Evolutionary conservation across 2,797 vertebrate species (phyloP), one percentile per base, ranked within the genome.

Genomic region (Pseudochaenichthys georgianus): DNA sequence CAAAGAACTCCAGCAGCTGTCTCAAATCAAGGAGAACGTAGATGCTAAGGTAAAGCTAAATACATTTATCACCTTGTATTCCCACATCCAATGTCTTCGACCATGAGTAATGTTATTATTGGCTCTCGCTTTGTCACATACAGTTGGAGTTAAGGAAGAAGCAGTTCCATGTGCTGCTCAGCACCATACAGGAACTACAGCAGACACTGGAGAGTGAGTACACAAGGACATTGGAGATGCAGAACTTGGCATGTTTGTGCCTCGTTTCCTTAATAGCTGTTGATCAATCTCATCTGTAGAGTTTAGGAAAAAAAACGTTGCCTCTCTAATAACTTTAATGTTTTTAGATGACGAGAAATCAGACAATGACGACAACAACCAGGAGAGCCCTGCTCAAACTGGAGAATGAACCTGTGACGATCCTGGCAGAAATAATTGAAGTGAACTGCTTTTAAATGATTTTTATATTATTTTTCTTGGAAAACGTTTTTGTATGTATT

Each of bases 141-240:
- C 77, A 99, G 98, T 84, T 99, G 93, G 98, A 99, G 87, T 88
- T 99, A 80, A 96, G 98, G 80, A 97, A 98, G 90, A 99, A 99
- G 76, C 98, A 99, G 88, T 99, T 99, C 79, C 97, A 99, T 1
- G 98, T 99, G 81, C 96, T 99, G 4, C 96, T 99, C 79, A 99
- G 96, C 81, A 99, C 98, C 72, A 99, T 99, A 85, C 98, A 99
- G 53, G 98, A 99, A 82, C 96, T 99, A 83, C 98, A 99, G 84
- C 98, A 99, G 92, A 99, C 97, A 12, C 90, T 99, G 78, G 98
- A 99, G 82, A 97, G 98, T 99, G 94, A 97, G 98, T 96, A 80
- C 63, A 66, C 17, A 21, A 34, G 9, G 5, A 47, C 6, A 5
- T 41, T 34, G 53, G 43, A 2, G 42, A 7, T 52, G 9, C 5